A percentile compares a stretch with the other conserved stretches of the same genome.
Evolutionary conservation across 2,113 vertebrate genomes (phyloP).

Genomic region (Tapirus terrestris): DNA sequence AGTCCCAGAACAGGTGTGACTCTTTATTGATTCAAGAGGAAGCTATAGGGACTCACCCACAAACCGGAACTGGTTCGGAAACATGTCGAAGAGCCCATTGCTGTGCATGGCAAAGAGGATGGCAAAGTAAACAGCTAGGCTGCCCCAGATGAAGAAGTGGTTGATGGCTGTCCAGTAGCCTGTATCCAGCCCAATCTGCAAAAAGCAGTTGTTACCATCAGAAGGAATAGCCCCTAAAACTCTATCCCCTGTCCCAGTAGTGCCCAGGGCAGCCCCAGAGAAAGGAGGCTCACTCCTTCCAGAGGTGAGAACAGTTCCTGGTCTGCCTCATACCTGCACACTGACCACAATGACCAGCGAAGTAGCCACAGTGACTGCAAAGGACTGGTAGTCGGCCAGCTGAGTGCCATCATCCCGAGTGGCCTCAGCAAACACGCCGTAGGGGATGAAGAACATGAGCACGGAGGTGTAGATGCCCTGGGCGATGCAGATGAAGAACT

Average conservation of each 20-base stretch:
- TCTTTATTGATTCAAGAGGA: background rate
- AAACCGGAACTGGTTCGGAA: constrained; percentile 96
- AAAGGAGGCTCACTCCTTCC: background rate
- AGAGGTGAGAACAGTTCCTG: rapidly evolving
- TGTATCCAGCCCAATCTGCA: constrained; percentile 94
- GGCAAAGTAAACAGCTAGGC: constrained; percentile 92
- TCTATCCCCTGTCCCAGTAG: rapidly evolving
- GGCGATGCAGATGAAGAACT: constrained; percentile 98
- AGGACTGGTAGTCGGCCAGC: constrained; percentile 96
- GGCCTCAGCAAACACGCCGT: constrained; percentile 89
- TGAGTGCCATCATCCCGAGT: constrained; percentile 91
- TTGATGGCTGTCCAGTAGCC: constrained; percentile 98
- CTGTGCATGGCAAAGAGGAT: constrained; percentile 96
- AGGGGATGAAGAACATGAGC: constrained; percentile 96
- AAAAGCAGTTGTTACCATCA: background rate
- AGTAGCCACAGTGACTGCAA: constrained; percentile 95
- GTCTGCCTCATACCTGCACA: constrained; percentile 88
- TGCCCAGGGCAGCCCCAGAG: background rate
- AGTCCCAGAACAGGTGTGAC: background rate
- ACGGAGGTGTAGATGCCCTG: constrained; percentile 97
- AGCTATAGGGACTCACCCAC: constrained; percentile 88
- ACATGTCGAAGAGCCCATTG: constrained; percentile 93
- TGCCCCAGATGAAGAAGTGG: constrained; percentile 98
- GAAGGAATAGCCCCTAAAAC: background rate
- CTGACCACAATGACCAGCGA: constrained; percentile 96